These are phyloP conservation scores for Acronicta psi DNA, from an alignment of 2,888 invertebrate species.

Conservation along the genomic window DNA sequence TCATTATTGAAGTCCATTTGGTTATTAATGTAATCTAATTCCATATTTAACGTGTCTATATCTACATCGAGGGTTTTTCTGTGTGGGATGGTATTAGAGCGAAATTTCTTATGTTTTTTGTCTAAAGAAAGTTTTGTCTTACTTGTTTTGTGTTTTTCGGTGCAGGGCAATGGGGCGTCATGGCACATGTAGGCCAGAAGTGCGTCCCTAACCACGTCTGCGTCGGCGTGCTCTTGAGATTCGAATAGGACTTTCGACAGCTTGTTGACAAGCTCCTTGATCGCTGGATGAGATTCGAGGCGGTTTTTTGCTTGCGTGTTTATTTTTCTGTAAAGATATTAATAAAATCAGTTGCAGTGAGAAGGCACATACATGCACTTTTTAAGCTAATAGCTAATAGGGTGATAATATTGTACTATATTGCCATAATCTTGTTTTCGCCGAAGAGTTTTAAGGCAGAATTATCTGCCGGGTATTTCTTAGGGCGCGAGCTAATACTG, in stretches of 20 bases:
- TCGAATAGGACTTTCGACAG: slow-evolving; percentile 91
- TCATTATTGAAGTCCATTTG: slow-evolving; percentile 83
- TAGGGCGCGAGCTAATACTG: no score
- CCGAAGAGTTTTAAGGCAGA: no score
- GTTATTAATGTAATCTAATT: slow-evolving; percentile 82
- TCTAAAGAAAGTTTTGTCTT: slow-evolving; percentile 59
- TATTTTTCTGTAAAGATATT: slow-evolving; percentile 81
- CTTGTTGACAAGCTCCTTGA: slow-evolving; percentile 91
- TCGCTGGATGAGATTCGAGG: slow-evolving; percentile 92
- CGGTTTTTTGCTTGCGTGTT: slow-evolving; percentile 90
- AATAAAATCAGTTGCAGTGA: background rate
- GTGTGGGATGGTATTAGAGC: slow-evolving; percentile 55
- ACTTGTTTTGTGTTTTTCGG: slow-evolving; percentile 72
- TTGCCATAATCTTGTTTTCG: no score
- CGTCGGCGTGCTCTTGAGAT: slow-evolving; percentile 91
- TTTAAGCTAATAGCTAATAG: no score
- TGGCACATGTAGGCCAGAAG: slow-evolving; percentile 96
- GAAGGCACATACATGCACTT: no score
- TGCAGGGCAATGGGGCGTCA: slow-evolving; percentile 93
- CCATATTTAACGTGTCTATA: slow-evolving; percentile 81
- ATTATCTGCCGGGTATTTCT: no score
- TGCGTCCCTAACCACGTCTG: slow-evolving; percentile 93
- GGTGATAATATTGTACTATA: no score
- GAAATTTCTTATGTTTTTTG: slow-evolving; percentile 65
- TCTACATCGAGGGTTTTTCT: slow-evolving; percentile 78